Evolutionary conservation across 2,888 invertebrate species (phyloP), one percentile per base, ranked within the genome.

Genomic region (Griposia aprilina): DNA sequence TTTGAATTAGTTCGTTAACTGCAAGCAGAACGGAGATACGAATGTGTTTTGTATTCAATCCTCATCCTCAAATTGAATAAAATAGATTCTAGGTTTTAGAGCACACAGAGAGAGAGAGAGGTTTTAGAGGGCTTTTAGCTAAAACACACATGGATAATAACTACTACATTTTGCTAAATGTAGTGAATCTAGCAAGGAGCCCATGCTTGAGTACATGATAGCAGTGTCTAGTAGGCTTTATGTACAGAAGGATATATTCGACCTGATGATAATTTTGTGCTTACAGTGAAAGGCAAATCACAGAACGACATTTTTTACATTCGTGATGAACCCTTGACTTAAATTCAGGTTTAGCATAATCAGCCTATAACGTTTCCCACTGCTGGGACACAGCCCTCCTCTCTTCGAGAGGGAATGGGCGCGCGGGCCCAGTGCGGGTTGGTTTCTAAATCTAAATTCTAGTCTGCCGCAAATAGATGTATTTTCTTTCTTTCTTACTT

Each of bases 1-100:
- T 65, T 63, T 7, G 20, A 36, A 26, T 36, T 20, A 41, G 23
- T 45, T 74, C 17, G 17, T 45, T 73, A 52, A 67, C 66, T 73
- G 52, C 50, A 70, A 55, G 10, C 26, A 55, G 30, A 55, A 8
- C 17, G 15, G 26, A 55, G 10, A 41, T 74, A 26, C 26, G n/a
- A n/a, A 41, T 66, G 11, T 41, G 20, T 48, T 30, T 30, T 4
- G 26, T 60, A 71, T 23, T 62, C 17, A 23, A 62, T 48, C 13
- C 23, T n/a, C n/a, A n/a, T n/a, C n/a, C n/a, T n/a, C n/a, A n/a
- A n/a, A n/a, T n/a, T n/a, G 13, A 13, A 48, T 20, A 26, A 26
- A 20, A 68, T 55, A 50, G 26, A 41, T 41, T n/a, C 8, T 50
- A 10, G 26, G 5, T 52, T 23, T 36, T 30, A 68, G 8, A 23